Conservation (phyloP, 2,888 invertebrate genomes). For the Oegoconia quadripuncta region DNA sequence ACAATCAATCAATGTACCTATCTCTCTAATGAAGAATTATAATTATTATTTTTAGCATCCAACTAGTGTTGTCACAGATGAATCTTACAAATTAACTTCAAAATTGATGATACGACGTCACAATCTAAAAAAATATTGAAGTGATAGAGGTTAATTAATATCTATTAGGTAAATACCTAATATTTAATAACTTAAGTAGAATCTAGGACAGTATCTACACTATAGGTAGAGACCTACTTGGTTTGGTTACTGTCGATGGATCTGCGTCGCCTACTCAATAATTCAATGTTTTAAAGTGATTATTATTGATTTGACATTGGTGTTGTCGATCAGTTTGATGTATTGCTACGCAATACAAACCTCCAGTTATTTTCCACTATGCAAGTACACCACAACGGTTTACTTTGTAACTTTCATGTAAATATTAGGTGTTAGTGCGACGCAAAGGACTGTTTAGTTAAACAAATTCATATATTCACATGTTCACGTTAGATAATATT, state of each 20-base stretch:
- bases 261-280: conserved; percentile 42
- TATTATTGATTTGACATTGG: conserved; percentile 65
- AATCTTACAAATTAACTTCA: too few species aligned
- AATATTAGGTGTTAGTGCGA: too few species aligned
- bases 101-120: too few species aligned
- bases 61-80: too few species aligned
- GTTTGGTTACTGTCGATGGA: conserved; percentile 34
- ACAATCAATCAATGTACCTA: too few species aligned
- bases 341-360: conserved; percentile 34
- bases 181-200: not conserved
- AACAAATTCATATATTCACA: too few species aligned
- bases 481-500: too few species aligned
- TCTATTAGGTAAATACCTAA: not conserved
- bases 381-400: not conserved
- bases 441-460: too few species aligned
- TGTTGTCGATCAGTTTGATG: conserved; percentile 44
- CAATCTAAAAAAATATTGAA: too few species aligned
- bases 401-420: not conserved
- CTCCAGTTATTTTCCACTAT: conserved; percentile 1
- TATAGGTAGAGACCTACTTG: conserved; percentile 2
- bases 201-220: not conserved
- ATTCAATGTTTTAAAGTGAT: conserved; percentile 39
- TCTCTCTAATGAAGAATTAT: too few species aligned
- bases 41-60: too few species aligned
- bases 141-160: not conserved